Conservation (phyloP, 1,140 invertebrate species). For the Ladona fulva region DNA sequence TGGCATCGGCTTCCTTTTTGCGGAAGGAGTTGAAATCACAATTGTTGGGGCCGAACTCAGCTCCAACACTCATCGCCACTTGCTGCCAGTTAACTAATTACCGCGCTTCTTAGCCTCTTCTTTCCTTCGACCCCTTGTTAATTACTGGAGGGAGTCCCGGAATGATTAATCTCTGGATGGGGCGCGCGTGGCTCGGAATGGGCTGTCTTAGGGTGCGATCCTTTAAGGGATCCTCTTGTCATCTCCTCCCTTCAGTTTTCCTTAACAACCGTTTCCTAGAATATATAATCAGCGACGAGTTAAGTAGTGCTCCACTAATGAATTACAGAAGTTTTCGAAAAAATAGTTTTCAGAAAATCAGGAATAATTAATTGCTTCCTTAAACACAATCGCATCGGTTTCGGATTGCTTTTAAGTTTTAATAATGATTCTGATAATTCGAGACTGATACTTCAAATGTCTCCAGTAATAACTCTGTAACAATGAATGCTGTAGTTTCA, state of each 20-base stretch:
- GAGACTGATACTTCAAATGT: too few species aligned
- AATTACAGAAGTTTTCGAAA: too few species aligned
- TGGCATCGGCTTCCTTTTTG: too few species aligned
- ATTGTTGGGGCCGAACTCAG: background rate
- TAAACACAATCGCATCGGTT: too few species aligned
- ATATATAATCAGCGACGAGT: background rate
- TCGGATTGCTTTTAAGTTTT: too few species aligned
- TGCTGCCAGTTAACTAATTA: slow-evolving; percentile 9
- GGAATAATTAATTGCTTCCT: too few species aligned
- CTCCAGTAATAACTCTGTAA: too few species aligned
- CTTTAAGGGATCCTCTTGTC: background rate
- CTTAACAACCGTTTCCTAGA: background rate
- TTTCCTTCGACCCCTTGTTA: background rate
- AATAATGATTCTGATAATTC: too few species aligned
- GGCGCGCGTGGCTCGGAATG: background rate
- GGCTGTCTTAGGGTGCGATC: background rate
- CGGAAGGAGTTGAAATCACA: too few species aligned
- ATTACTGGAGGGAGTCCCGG: background rate
- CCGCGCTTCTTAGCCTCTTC: background rate
- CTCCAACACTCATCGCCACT: background rate
- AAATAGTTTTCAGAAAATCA: too few species aligned
- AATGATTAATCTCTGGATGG: slow-evolving; percentile 5
- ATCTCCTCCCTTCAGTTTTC: background rate
- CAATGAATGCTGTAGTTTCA: too few species aligned
- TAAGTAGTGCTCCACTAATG: too few species aligned